Evolutionary conservation across 2,113 vertebrate species (phyloP).

Genomic region (Hippocampus barbouri): DNA sequence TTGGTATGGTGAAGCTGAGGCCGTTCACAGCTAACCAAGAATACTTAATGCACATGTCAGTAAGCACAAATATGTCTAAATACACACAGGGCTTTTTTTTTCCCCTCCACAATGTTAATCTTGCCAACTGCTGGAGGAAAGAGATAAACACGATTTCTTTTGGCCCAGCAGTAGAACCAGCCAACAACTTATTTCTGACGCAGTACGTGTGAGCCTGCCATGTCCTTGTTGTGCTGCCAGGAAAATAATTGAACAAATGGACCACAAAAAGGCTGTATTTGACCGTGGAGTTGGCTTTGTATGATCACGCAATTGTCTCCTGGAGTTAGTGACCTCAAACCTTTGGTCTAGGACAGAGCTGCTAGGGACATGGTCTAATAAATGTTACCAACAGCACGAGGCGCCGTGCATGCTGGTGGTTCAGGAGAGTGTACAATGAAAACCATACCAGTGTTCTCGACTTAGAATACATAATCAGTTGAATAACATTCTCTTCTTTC

Average conservation of each 20-base stretch:
- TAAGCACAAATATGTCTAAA: not conserved
- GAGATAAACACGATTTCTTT: not conserved
- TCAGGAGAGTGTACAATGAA: not conserved
- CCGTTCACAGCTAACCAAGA: not conserved
- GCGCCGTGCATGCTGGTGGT: slow-evolving; percentile 10
- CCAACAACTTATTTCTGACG: slow-evolving; percentile 20
- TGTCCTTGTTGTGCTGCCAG: slow-evolving; percentile 14
- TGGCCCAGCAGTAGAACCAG: not conserved
- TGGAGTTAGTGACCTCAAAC: slow-evolving; percentile 23
- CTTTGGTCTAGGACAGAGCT: slow-evolving; percentile 8
- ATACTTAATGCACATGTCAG: not conserved
- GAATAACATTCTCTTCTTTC: not conserved
- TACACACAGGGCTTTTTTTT: not conserved
- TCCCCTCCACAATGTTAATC: not conserved
- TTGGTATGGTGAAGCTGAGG: not conserved
- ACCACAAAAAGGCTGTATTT: slow-evolving; percentile 41
- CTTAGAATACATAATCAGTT: slow-evolving; percentile 10
- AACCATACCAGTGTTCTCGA: not conserved
- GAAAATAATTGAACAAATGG: slow-evolving; percentile 46
- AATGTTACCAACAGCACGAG: slow-evolving; percentile 15
- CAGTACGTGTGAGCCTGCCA: slow-evolving; percentile 9
- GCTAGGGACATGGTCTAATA: slow-evolving; percentile 21
- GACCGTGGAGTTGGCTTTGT: slow-evolving; percentile 7
- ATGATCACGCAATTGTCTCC: slow-evolving; percentile 16
- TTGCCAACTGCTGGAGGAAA: not conserved